phyloP scores from a whole-genome alignment of 2,797 vertebrate species.

The Protosalanx chinensis region DNA sequence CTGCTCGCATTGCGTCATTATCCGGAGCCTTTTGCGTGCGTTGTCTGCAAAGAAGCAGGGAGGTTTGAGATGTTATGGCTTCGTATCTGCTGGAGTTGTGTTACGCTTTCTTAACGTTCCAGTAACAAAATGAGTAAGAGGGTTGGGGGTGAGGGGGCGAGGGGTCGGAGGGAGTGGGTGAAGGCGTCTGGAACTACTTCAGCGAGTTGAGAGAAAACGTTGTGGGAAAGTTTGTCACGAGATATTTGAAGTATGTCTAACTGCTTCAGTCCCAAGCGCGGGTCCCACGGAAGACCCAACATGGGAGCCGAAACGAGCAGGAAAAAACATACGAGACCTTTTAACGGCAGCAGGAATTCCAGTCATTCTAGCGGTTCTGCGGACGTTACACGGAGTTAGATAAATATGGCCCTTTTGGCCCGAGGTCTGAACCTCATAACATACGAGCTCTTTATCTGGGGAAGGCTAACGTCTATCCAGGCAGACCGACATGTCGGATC shows the following conservation, averaged over 20 bases:
- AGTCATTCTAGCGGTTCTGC: slow-evolving; percentile 62
- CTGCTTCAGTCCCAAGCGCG: slow-evolving; percentile 48
- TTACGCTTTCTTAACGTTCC: slow-evolving; percentile 56
- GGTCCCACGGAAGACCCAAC: slow-evolving; percentile 63
- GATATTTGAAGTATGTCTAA: slow-evolving; percentile 73
- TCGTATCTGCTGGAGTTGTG: slow-evolving; percentile 44
- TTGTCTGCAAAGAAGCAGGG: slow-evolving; percentile 43
- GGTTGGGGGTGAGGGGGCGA: slow-evolving; percentile 7
- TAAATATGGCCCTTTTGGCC: slow-evolving; percentile 62
- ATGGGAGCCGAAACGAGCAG: slow-evolving; percentile 67
- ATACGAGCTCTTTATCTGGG: slow-evolving; percentile 40
- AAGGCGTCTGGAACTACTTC: slow-evolving; percentile 57
- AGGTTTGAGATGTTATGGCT: slow-evolving; percentile 45
- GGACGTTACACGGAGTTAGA: slow-evolving; percentile 58
- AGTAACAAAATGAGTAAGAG: slow-evolving; percentile 41
- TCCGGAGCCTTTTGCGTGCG: slow-evolving; percentile 1
- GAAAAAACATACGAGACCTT: slow-evolving; percentile 66
- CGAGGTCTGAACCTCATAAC: slow-evolving; percentile 62
- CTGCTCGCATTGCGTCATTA: slow-evolving; percentile 42
- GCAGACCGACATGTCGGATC: slow-evolving; percentile 26
- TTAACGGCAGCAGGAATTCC: slow-evolving; percentile 68
- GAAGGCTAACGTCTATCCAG: slow-evolving; percentile 37
- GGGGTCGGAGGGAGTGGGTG: slow-evolving; percentile 23
- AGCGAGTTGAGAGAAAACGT: slow-evolving; percentile 56
- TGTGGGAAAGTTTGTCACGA: slow-evolving; percentile 79